Conservation (phyloP, 2,888 invertebrate species). For the Yponomeuta cagnagella region DNA sequence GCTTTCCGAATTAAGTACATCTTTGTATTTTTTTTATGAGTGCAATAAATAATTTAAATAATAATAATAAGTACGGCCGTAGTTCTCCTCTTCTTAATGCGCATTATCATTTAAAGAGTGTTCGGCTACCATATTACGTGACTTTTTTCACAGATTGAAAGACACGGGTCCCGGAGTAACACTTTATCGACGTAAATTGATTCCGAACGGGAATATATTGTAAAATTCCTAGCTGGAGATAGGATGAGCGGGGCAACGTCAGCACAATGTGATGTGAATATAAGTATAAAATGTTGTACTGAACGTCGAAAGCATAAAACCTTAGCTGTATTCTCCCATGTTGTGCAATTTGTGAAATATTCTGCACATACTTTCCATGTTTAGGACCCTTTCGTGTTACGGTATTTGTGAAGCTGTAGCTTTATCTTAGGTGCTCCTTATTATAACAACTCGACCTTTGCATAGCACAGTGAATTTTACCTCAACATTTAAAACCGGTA, state of each 20-base stretch:
- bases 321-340: background rate
- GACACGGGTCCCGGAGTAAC: constrained; percentile 42
- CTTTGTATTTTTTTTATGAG: too few relatives aligned
- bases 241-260: constrained; percentile 32
- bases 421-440: constrained; percentile 3
- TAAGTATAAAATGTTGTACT: constrained; percentile 2
- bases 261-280: constrained; percentile 23
- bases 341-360: background rate
- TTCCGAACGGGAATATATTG: constrained; percentile 58
- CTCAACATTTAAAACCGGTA: background rate
- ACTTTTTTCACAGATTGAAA: constrained; percentile 51
- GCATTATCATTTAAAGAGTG: constrained; percentile 42
- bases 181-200: constrained; percentile 59
- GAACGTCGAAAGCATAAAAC: background rate
- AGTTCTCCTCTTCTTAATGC: constrained; percentile 38
- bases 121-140: constrained; percentile 56
- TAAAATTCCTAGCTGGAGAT: constrained; percentile 47
- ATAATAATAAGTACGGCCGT: constrained; percentile 10
- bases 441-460: background rate
- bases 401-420: background rate
- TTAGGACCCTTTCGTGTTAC: background rate
- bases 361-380: background rate
- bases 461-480: background rate
- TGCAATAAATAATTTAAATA: too few relatives aligned
- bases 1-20: too few relatives aligned